Conservation (phyloP, 2,888 invertebrate genomes). For the Cheilosia grossa region DNA sequence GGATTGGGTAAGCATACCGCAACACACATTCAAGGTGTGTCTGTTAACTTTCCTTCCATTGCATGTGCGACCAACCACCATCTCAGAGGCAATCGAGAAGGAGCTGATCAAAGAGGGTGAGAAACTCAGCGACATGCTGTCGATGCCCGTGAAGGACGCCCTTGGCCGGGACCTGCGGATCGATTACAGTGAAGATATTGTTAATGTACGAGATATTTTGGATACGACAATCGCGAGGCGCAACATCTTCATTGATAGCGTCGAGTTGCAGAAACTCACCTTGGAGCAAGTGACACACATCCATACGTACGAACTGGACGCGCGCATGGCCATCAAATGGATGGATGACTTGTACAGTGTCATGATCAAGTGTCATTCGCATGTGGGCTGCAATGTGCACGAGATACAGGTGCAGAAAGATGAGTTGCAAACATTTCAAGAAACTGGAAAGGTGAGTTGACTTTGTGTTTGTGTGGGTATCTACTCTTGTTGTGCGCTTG, state of each 20-base stretch:
- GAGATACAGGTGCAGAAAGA: conserved; percentile 90
- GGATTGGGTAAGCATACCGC: conserved; percentile 84
- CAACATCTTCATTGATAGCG: conserved; percentile 89
- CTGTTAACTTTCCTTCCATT: conserved; percentile 59
- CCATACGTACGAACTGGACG: conserved; percentile 90
- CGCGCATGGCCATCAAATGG: conserved; percentile 90
- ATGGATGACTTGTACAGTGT: conserved; percentile 89
- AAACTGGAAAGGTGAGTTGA: conserved; percentile 88
- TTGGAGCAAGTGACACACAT: conserved; percentile 91
- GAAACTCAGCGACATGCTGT: conserved; percentile 89
- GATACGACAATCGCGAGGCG: conserved; percentile 88
- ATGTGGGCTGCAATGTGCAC: conserved; percentile 89
- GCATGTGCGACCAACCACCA: conserved; percentile 49
- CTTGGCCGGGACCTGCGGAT: conserved; percentile 88
- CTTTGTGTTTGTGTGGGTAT: background rate
- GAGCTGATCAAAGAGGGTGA: conserved; percentile 90
- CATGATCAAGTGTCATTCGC: conserved; percentile 87
- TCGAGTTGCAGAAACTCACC: conserved; percentile 90
- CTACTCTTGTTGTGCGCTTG: conserved; percentile 6
- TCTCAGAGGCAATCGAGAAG: conserved; percentile 84
- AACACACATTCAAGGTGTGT: conserved; percentile 60
- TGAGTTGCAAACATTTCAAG: conserved; percentile 89
- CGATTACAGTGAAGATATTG: conserved; percentile 89
- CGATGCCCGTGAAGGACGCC: conserved; percentile 91
- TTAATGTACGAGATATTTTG: conserved; percentile 88